These are phyloP conservation scores for Podabrus alpinus DNA, from an alignment of 2,888 invertebrate species.

Conservation along the genomic window DNA sequence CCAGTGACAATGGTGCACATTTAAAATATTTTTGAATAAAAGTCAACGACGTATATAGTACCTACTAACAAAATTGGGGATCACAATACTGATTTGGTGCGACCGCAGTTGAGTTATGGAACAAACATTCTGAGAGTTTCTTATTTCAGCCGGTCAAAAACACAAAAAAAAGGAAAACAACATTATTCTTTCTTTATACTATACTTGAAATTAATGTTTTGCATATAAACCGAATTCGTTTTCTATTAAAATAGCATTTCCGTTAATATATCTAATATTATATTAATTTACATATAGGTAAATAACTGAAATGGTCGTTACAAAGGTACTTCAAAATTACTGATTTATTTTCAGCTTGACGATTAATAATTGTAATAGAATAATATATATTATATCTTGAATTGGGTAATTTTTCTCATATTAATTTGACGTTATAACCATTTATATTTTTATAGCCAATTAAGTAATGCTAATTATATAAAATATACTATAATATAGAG, in stretches of 20 bases:
- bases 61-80: not conserved
- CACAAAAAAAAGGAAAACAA: no score
- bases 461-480: slow-evolving; percentile 2
- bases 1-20: not conserved
- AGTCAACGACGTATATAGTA: not conserved
- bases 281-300: not conserved
- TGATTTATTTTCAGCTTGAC: not conserved
- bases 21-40: not conserved
- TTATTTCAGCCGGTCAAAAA: no score
- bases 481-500: not conserved
- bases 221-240: not conserved
- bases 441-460: slow-evolving; percentile 1
- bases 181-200: no score
- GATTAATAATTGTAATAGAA: not conserved
- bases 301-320: not conserved
- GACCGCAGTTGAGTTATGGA: not conserved
- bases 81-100: not conserved
- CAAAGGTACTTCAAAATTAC: not conserved
- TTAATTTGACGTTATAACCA: not conserved
- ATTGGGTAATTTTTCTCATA: not conserved
- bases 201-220: no score
- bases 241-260: not conserved
- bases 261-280: not conserved
- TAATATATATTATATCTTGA: not conserved
- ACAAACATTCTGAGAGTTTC: not conserved